Conservation (phyloP, 1,140 invertebrate species). For the Drosophila repletoides region DNA sequence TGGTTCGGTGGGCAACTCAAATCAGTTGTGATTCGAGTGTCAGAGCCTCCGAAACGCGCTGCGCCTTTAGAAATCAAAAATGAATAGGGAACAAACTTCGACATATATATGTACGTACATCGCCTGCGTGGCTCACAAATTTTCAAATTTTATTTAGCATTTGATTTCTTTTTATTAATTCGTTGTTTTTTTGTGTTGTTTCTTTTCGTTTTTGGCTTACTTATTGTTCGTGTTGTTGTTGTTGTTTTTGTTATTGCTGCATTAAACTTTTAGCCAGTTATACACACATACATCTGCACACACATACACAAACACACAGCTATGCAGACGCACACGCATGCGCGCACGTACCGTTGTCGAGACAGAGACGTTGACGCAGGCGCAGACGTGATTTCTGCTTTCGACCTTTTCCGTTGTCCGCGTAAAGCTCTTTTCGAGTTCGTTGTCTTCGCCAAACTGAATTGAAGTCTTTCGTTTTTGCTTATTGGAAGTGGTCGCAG, state of each 20-base stretch:
- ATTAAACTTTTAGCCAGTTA: constrained; percentile 67
- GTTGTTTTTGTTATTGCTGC: constrained; percentile 50
- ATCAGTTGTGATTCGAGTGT: no score
- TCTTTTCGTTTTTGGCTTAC: constrained; percentile 42
- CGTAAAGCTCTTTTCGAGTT: constrained; percentile 74
- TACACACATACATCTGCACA: constrained; percentile 7
- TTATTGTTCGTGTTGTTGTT: constrained; percentile 34
- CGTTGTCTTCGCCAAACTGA: constrained; percentile 82
- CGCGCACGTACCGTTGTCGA: constrained; percentile 74
- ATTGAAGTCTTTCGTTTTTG: constrained; percentile 82
- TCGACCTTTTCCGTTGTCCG: constrained; percentile 54
- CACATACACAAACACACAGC: constrained; percentile 12
- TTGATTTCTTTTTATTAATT: constrained; percentile 69
- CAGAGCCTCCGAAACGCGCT: no score
- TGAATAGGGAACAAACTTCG: no score
- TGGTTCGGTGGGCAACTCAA: no score
- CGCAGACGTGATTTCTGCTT: constrained; percentile 52
- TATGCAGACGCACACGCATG: constrained; percentile 56
- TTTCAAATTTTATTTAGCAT: constrained; percentile 53
- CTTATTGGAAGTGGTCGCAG: constrained; percentile 68
- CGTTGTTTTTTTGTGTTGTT: constrained; percentile 28
- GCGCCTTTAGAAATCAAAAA: no score
- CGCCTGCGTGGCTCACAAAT: constrained; percentile 64
- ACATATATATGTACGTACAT: neutral
- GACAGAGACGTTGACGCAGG: constrained; percentile 1